Evolutionary conservation across 2,888 invertebrate species (phyloP), one percentile per base, ranked within the genome.

Genomic region (Phorcus lineatus): DNA sequence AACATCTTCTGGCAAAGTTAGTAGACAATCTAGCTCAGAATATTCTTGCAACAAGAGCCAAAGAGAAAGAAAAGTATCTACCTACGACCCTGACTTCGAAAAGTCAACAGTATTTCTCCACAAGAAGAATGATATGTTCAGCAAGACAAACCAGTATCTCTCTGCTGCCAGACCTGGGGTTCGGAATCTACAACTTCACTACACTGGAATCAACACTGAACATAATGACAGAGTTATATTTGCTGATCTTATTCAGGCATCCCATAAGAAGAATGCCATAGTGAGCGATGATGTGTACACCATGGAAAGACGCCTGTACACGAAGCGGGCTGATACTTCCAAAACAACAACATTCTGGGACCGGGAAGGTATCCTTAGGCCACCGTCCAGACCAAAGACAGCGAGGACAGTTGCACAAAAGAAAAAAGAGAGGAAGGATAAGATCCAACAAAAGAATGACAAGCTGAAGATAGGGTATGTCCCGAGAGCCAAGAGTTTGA

Each of bases 171-270:
- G 84, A 70, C 83, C 85, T 13, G 89, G 89, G 4, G 78, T 88
- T 47, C 82, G 80, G 62, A 85, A 86, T 52, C 80, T 88, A 2
- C 80, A 82, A 54, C 79, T 77, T 13, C 88, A 85, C 74, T 90
- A 90, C 80, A 86, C 90, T 2, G 85, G 87, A 67, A 88, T 87
- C 1, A 90, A 90, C 80, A 83, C 87, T 9, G 86, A 86, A 74
- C 83, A 84, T 40, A 90, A 90, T 79, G 86, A 88, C 70, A 82
- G 86, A 52, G 75, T 87, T 9, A 88, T 90, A 76, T 89, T 90
- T 75, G 78, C 86, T 4, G 87, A 90, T 70, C 79, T 90, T n/a
- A 77, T 90, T 16, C 85, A 85, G 67, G 86, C 79, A 17, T 86
- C 88, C 11, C 87, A 88, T 57, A 81, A 85, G 55, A 83, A 80